These are phyloP conservation scores for Colaptes auratus DNA, from an alignment of 2,113 vertebrate genomes.

Conservation along the genomic window DNA sequence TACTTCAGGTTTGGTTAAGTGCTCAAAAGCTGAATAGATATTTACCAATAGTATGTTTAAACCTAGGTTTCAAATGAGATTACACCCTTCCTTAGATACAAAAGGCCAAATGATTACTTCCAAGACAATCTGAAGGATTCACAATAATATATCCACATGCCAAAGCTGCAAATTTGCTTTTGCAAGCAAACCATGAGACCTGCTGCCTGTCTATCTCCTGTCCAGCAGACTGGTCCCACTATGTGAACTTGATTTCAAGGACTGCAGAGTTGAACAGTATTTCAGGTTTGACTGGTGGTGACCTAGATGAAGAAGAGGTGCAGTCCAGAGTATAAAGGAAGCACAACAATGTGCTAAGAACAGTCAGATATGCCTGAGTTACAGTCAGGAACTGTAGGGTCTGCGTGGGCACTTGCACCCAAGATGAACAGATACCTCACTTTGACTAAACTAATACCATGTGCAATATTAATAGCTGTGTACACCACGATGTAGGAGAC, in stretches of 20 bases:
- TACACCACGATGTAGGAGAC: not conserved
- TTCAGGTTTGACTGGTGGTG: not conserved
- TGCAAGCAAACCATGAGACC: not conserved
- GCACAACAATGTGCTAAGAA: not conserved
- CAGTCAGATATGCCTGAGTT: not conserved
- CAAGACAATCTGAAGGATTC: not conserved
- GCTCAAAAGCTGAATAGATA: not conserved
- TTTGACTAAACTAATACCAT: accelerated
- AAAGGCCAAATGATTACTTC: not conserved
- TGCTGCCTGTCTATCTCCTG: not conserved
- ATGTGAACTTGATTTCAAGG: not conserved
- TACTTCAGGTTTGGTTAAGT: not conserved
- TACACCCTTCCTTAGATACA: not conserved
- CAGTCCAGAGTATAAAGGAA: not conserved
- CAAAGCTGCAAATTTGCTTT: not conserved
- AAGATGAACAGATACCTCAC: not conserved
- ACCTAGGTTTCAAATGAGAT: not conserved
- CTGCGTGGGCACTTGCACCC: not conserved
- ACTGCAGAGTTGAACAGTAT: not conserved
- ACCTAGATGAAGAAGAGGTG: not conserved
- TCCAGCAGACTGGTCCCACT: not conserved
- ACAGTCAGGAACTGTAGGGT: not conserved
- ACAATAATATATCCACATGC: not conserved
- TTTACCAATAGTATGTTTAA: not conserved
- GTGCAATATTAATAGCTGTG: not conserved